Conservation (phyloP, 2,888 invertebrate species). For the Zygothrica quintamaculata region DNA sequence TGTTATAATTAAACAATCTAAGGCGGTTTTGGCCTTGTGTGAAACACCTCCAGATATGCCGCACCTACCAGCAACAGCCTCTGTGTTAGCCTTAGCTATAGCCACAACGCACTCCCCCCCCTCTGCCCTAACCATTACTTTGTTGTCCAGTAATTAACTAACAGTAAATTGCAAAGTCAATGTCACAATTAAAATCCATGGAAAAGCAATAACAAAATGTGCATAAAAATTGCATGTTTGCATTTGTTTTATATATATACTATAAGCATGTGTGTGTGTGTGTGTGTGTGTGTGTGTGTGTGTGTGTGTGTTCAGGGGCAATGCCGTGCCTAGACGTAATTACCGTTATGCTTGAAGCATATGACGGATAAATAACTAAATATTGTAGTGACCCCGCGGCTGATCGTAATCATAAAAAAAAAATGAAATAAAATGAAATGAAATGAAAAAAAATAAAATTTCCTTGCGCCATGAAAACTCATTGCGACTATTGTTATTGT, state of each 20-base stretch:
- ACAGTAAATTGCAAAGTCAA: slow-evolving; percentile 56
- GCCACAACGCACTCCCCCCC: not conserved
- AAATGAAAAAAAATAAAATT: slow-evolving; percentile 67
- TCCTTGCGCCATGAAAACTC: slow-evolving; percentile 57
- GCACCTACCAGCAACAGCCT: too few relatives aligned
- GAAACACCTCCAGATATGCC: too few relatives aligned
- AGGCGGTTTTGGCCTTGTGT: too few relatives aligned
- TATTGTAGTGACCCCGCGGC: slow-evolving; percentile 51
- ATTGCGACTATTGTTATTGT: slow-evolving; percentile 61
- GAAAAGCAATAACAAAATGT: slow-evolving; percentile 32
- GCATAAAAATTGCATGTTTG: slow-evolving; percentile 24
- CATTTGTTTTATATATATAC: too few relatives aligned
- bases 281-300: slow-evolving; percentile 16
- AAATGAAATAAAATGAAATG: slow-evolving; percentile 51
- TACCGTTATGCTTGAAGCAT: slow-evolving; percentile 74
- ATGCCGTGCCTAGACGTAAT: slow-evolving; percentile 75
- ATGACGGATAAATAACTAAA: slow-evolving; percentile 71
- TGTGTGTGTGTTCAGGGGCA: slow-evolving; percentile 64
- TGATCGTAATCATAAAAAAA: slow-evolving; percentile 61
- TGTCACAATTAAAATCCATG: slow-evolving; percentile 51
- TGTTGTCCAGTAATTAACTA: slow-evolving; percentile 22
- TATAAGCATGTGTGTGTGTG: not conserved
- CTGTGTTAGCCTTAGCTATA: too few relatives aligned
- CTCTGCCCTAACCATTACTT: not conserved
- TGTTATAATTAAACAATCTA: not conserved